Evolutionary conservation across 2,888 invertebrate genomes (phyloP).

Genomic region (Drosophila phalerata): DNA sequence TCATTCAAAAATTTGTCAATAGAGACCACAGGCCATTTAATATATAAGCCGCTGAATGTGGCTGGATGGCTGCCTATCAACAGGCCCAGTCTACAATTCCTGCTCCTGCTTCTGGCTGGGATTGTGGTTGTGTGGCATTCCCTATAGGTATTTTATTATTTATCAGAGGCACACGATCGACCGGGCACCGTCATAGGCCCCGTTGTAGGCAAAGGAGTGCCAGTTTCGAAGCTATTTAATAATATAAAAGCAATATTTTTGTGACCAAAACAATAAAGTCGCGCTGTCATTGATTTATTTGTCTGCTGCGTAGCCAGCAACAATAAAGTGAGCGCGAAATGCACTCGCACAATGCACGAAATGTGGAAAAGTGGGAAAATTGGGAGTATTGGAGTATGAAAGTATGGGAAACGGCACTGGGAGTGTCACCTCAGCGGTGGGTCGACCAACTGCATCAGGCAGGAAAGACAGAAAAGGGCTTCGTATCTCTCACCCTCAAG

Average conservation of each 20-base stretch:
- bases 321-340: constrained; percentile 80
- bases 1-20: constrained; percentile 78
- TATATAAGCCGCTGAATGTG: constrained; percentile 49
- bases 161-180: constrained; percentile 68
- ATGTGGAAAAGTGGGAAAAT: constrained; percentile 24
- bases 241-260: constrained; percentile 81
- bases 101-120: not conserved
- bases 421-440: constrained; percentile 68
- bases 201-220: constrained; percentile 25
- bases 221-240: constrained; percentile 63
- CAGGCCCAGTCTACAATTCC: constrained; percentile 17
- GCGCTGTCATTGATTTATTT: constrained; percentile 83
- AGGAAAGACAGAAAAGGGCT: constrained; percentile 5
- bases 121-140: constrained; percentile 29
- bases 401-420: constrained; percentile 8
- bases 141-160: constrained; percentile 80
- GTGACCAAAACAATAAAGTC: constrained; percentile 83
- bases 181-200: constrained; percentile 26
- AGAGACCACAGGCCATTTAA: constrained; percentile 76
- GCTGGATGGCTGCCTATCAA: constrained; percentile 37
- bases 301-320: constrained; percentile 78
- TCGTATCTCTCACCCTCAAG: constrained; percentile 11
- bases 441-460: constrained; percentile 35
- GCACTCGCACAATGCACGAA: constrained; percentile 72
- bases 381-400: not conserved